These are phyloP conservation scores for Glyptemys insculpta DNA, from an alignment of 2,797 vertebrate species.

Conservation along the genomic window DNA sequence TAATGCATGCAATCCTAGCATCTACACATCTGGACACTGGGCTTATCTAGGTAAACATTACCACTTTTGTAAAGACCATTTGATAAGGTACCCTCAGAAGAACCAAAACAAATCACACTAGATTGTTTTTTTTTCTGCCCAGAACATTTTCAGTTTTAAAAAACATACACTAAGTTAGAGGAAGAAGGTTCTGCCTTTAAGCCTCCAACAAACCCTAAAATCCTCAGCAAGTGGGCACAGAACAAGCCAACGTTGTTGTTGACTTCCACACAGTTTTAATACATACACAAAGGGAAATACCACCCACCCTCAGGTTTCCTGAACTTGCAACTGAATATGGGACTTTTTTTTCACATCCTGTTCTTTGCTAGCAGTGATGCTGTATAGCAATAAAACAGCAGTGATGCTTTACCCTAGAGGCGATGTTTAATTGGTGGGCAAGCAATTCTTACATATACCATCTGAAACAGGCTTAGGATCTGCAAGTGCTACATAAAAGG, in stretches of 20 bases:
- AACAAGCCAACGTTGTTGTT: neutral
- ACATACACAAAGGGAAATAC: neutral
- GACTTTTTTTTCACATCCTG: accelerated
- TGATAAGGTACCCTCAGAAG: neutral
- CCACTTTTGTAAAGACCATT: neutral
- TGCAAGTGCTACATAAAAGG: accelerated
- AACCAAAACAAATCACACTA: neutral
- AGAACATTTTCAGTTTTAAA: neutral
- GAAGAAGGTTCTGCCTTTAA: neutral
- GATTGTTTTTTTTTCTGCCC: neutral
- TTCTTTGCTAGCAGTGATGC: neutral
- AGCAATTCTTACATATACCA: accelerated
- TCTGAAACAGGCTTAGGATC: accelerated
- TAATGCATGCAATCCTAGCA: neutral
- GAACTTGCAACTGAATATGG: neutral
- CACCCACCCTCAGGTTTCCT: accelerated
- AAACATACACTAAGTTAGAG: accelerated
- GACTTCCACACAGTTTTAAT: neutral
- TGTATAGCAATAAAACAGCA: neutral
- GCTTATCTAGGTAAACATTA: neutral
- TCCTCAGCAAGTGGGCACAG: neutral
- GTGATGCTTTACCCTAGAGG: neutral
- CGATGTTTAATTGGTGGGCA: neutral
- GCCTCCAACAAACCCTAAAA: neutral
- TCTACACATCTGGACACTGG: neutral